phyloP scores from a whole-genome alignment of 2,113 vertebrate genomes.

The Puma concolor region DNA sequence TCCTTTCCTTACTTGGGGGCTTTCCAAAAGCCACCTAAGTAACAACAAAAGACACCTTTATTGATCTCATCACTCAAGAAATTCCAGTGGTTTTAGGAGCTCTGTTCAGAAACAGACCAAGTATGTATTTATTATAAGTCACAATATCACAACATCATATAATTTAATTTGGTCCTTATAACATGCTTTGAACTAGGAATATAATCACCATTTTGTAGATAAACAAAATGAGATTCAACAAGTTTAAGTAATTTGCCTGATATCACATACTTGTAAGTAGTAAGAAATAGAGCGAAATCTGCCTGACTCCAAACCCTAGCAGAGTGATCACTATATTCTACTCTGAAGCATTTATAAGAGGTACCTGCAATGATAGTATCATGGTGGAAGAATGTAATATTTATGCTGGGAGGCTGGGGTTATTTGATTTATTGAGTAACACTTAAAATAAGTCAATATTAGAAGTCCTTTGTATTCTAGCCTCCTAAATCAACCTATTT shows the following conservation, averaged over 20 bases:
- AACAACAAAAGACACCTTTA: background rate
- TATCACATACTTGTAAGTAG: background rate
- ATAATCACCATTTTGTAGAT: background rate
- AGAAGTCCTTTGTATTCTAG: background rate
- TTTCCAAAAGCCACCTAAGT: background rate
- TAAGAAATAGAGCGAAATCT: background rate
- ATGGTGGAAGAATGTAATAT: background rate
- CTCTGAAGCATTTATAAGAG: background rate
- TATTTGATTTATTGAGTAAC: background rate
- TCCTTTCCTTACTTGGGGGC: background rate
- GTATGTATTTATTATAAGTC: background rate
- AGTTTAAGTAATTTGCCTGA: background rate
- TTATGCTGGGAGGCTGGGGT: background rate
- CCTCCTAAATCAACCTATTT: background rate
- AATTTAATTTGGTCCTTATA: constrained; percentile 23
- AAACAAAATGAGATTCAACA: background rate
- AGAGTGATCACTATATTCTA: background rate
- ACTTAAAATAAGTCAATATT: background rate
- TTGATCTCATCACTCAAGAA: background rate
- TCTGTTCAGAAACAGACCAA: background rate
- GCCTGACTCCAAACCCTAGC: background rate
- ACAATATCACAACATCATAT: background rate
- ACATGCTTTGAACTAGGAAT: constrained; percentile 3
- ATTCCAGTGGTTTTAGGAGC: background rate
- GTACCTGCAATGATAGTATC: background rate